Conservation (phyloP, 2,113 vertebrate genomes). For the Odontophorus gujanensis region DNA sequence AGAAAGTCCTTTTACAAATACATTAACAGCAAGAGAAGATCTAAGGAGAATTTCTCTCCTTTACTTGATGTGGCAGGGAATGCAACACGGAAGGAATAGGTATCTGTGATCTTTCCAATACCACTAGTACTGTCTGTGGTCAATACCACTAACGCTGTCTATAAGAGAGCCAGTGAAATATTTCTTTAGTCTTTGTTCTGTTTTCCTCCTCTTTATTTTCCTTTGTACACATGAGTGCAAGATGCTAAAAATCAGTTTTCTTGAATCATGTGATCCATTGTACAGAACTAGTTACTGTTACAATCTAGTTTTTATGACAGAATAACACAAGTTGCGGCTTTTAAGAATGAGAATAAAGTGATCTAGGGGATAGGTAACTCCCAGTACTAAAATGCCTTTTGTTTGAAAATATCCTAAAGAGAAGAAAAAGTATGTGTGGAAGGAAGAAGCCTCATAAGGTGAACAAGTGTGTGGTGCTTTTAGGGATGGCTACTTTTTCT, state of each 20-base stretch:
- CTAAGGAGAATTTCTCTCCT: too few species aligned
- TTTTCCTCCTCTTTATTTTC: background rate
- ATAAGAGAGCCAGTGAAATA: background rate
- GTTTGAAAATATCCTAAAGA: constrained; percentile 6
- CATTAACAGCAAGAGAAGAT: too few species aligned
- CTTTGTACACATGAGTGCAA: background rate
- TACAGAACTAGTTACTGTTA: background rate
- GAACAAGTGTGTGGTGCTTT: background rate
- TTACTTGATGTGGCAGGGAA: too few species aligned
- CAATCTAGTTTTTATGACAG: background rate
- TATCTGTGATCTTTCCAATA: background rate
- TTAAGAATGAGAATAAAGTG: background rate
- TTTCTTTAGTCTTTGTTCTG: background rate
- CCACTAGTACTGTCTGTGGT: background rate
- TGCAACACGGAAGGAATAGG: background rate
- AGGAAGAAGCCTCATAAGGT: background rate
- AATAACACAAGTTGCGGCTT: background rate
- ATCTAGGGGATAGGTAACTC: background rate
- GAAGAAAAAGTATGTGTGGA: background rate
- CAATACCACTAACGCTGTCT: background rate
- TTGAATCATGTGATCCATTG: background rate
- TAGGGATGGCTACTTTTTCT: background rate
- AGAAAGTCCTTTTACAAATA: too few species aligned
- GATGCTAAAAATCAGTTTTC: background rate
- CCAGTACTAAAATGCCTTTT: background rate